Evolutionary conservation across 2,113 vertebrate genomes (phyloP).

Genomic region (Holacanthus passer): DNA sequence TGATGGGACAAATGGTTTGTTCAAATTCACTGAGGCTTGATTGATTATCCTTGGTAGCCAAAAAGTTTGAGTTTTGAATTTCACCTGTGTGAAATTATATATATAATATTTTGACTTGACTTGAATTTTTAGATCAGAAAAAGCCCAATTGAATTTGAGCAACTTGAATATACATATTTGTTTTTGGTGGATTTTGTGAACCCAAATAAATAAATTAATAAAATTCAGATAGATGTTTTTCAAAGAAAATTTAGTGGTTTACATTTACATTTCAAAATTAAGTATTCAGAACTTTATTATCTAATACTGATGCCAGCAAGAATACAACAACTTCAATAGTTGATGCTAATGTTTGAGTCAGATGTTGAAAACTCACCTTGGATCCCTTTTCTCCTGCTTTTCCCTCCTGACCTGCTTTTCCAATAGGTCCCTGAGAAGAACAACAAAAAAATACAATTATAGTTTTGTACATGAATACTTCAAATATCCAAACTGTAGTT

Average conservation of each 20-base stretch:
- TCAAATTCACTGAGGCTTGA: not conserved
- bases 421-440: conserved; percentile 86
- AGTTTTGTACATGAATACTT: not conserved
- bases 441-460: not conserved
- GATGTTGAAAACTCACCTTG: conserved; percentile 85
- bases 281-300: not conserved
- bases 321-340: not conserved
- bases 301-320: not conserved
- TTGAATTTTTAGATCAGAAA: not conserved
- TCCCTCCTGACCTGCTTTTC: conserved; percentile 89
- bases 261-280: too few relatives aligned
- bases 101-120: not conserved
- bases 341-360: not conserved
- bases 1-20: not conserved
- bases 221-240: not conserved
- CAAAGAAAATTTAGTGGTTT: not conserved
- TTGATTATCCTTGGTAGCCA: not conserved
- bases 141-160: not conserved
- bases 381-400: conserved; percentile 97
- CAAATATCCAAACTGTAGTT: not conserved
- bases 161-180: too few relatives aligned
- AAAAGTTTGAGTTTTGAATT: too few relatives aligned
- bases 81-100: too few relatives aligned
- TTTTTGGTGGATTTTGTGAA: too few relatives aligned
- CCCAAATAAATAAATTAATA: not conserved